These are phyloP conservation scores for Ptyas mucosa DNA, from an alignment of 2,113 vertebrate genomes.

Conservation along the genomic window DNA sequence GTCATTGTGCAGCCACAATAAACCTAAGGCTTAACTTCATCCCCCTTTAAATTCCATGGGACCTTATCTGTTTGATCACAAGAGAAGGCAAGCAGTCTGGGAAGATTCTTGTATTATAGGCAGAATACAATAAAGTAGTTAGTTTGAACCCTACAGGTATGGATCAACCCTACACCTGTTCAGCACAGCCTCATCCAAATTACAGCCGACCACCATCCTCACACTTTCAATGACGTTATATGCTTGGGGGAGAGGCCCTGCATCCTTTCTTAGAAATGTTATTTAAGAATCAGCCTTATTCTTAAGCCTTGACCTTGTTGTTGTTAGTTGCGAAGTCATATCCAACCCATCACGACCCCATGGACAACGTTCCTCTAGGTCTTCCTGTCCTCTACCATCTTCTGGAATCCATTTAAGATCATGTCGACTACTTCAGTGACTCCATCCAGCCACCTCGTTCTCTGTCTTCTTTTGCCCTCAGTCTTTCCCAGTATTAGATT, in stretches of 20 bases:
- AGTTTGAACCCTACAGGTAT: not conserved
- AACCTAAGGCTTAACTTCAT: not conserved
- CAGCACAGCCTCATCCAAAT: constrained; percentile 16
- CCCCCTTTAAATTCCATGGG: not conserved
- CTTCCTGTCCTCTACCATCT: no score
- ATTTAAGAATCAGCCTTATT: constrained; percentile 51
- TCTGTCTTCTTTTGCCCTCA: no score
- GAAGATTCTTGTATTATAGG: not conserved
- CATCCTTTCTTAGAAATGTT: constrained; percentile 47
- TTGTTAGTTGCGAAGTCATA: no score
- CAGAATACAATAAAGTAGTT: not conserved
- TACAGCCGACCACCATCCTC: not conserved
- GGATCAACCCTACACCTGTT: not conserved
- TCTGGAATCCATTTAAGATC: no score
- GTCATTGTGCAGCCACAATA: not conserved
- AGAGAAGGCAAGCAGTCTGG: not conserved
- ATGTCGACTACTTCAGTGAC: no score
- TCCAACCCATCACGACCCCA: no score
- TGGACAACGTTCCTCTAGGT: no score
- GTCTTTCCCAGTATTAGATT: no score
- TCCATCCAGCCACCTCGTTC: no score
- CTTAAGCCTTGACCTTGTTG: constrained; percentile 32
- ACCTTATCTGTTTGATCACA: not conserved
- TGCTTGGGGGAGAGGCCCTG: constrained; percentile 29
- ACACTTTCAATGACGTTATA: constrained; percentile 28